Evolutionary conservation across 2,888 invertebrate genomes (phyloP).

Genomic region (Acanthococcus lagerstroemiae): DNA sequence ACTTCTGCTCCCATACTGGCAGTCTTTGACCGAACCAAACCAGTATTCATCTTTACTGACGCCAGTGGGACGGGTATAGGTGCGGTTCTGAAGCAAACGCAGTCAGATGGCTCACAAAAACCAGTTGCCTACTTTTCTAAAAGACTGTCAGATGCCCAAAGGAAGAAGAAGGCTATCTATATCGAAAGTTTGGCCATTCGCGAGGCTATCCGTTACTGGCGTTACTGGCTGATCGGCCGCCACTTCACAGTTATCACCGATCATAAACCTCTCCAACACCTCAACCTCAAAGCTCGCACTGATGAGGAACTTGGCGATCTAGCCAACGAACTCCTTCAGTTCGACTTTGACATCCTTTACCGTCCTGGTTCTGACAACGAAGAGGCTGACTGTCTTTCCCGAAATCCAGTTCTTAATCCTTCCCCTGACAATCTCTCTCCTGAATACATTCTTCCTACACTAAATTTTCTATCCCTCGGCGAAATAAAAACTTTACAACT

Average conservation of each 20-base stretch:
- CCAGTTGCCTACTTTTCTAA: slow-evolving; percentile 37
- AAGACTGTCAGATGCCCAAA: slow-evolving; percentile 36
- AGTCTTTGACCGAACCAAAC: slow-evolving; percentile 34
- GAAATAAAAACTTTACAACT: neutral
- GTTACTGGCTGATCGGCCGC: slow-evolving; percentile 29
- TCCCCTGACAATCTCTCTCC: neutral
- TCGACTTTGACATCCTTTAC: slow-evolving; percentile 33
- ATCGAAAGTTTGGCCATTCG: slow-evolving; percentile 30
- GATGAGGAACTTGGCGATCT: slow-evolving; percentile 35
- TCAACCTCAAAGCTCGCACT: slow-evolving; percentile 34
- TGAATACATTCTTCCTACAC: neutral
- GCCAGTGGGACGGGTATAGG: slow-evolving; percentile 35
- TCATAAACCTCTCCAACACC: slow-evolving; percentile 34
- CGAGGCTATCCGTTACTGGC: slow-evolving; percentile 32
- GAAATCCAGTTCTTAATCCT: neutral
- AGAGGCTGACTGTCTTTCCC: neutral
- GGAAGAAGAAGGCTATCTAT: slow-evolving; percentile 31
- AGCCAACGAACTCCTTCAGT: slow-evolving; percentile 35
- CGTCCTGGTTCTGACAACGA: neutral
- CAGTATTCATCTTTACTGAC: slow-evolving; percentile 35
- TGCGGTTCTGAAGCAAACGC: slow-evolving; percentile 36
- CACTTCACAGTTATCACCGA: slow-evolving; percentile 24
- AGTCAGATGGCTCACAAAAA: slow-evolving; percentile 33
- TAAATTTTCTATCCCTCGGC: neutral
- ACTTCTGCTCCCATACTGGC: slow-evolving; percentile 32